A percentile compares a stretch with the other conserved stretches of the same genome.
phyloP scores from a whole-genome alignment of 1,140 invertebrate genomes.

The Frieseomelitta varia region DNA sequence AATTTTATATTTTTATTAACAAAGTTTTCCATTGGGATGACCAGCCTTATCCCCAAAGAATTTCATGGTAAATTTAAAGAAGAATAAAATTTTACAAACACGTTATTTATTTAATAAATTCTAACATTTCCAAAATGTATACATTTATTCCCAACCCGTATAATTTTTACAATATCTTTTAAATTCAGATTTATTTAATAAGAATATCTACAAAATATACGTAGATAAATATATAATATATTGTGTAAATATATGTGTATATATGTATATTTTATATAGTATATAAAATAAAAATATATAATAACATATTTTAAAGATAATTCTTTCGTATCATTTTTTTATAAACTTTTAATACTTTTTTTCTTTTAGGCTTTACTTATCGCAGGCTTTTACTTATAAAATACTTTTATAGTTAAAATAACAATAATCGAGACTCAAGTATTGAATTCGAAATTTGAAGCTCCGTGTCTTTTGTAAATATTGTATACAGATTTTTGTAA shows the following conservation, averaged over 20 bases:
- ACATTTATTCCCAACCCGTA: constrained; percentile 17
- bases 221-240: not conserved
- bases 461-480: not conserved
- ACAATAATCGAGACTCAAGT: not conserved
- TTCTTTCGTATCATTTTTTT: not conserved
- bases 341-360: too few relatives aligned
- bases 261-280: not conserved
- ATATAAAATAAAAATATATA: not conserved
- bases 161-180: not conserved
- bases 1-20: constrained; percentile 92
- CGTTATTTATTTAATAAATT: constrained; percentile 18
- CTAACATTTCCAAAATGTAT: not conserved
- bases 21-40: constrained; percentile 93
- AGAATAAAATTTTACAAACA: not conserved
- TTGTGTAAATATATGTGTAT: not conserved
- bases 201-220: not conserved
- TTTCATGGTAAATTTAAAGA: constrained; percentile 90
- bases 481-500: not conserved
- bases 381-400: not conserved
- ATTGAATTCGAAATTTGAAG: not conserved
- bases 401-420: not conserved
- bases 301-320: not conserved
- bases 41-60: constrained; percentile 89
- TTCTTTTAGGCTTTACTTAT: not conserved
- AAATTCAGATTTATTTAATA: not conserved